These are phyloP conservation scores for Alentia gelatinosa DNA, from an alignment of 2,888 invertebrate species.

Conservation along the genomic window DNA sequence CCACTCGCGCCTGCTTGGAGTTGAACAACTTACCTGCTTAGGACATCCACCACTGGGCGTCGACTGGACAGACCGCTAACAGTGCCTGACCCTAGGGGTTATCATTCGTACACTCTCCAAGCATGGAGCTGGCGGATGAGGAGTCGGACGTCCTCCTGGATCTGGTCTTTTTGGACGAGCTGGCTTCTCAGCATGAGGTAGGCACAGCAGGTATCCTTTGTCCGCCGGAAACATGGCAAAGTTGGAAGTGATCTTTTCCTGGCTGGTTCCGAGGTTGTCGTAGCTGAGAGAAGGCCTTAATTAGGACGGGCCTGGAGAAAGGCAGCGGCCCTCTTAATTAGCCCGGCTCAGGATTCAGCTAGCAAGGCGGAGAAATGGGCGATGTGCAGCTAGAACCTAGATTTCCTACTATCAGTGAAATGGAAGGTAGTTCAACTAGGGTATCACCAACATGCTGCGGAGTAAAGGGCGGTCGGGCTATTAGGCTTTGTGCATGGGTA, in stretches of 20 bases:
- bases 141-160: constrained; percentile 1
- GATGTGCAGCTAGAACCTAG: too few species aligned
- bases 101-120: not conserved
- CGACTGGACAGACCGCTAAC: not conserved
- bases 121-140: not conserved
- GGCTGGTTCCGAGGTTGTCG: not conserved
- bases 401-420: too few species aligned
- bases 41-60: not conserved
- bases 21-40: not conserved
- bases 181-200: constrained; percentile 12
- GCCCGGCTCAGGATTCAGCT: too few species aligned
- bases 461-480: too few species aligned
- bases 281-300: too few species aligned
- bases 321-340: too few species aligned
- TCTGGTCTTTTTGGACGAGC: constrained; percentile 24
- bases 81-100: too few species aligned
- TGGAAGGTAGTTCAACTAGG: too few species aligned
- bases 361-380: too few species aligned
- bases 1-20: not conserved
- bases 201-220: not conserved
- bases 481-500: too few species aligned
- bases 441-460: too few species aligned
- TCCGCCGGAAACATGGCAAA: not conserved
- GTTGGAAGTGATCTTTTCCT: not conserved
- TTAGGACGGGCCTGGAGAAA: not conserved